Conservation (phyloP, 2,888 invertebrate species). For the Falcaria lacertinaria region DNA sequence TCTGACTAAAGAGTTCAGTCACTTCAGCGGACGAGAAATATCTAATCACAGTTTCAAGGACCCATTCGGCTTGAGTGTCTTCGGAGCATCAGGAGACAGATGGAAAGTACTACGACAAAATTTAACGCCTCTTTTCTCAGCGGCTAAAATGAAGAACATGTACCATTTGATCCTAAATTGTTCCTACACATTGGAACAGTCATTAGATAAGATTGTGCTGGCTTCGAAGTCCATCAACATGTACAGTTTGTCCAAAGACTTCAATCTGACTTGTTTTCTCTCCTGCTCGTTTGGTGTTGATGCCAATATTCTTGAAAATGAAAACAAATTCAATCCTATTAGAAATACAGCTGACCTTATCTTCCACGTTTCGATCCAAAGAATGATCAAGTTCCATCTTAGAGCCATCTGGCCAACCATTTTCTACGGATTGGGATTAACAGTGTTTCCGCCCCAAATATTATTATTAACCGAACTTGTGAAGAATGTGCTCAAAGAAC, state of each 20-base stretch:
- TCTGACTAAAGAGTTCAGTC: slow-evolving; percentile 37
- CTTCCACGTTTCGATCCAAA: not conserved
- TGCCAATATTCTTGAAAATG: not conserved
- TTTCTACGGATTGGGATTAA: slow-evolving; percentile 3
- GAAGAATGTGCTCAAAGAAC: slow-evolving; percentile 11
- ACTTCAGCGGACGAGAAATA: slow-evolving; percentile 32
- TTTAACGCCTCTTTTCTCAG: slow-evolving; percentile 24
- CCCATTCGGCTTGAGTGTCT: slow-evolving; percentile 13
- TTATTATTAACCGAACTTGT: slow-evolving; percentile 15
- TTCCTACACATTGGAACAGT: slow-evolving; percentile 8
- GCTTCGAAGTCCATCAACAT: not conserved
- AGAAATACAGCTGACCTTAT: not conserved
- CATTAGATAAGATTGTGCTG: slow-evolving; percentile 7
- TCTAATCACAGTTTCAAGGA: slow-evolving; percentile 23
- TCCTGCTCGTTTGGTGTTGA: not conserved
- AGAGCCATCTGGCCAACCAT: slow-evolving; percentile 6
- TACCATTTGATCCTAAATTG: slow-evolving; percentile 23
- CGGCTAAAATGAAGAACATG: slow-evolving; percentile 27
- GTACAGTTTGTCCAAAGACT: not conserved
- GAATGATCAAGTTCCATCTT: not conserved
- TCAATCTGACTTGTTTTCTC: not conserved
- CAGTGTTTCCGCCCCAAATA: slow-evolving; percentile 3
- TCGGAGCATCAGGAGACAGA: slow-evolving; percentile 15
- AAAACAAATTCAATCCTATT: not conserved
- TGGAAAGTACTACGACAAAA: slow-evolving; percentile 26